These are phyloP conservation scores for Sterna hirundo DNA, from an alignment of 2,113 vertebrate genomes.

Conservation along the genomic window DNA sequence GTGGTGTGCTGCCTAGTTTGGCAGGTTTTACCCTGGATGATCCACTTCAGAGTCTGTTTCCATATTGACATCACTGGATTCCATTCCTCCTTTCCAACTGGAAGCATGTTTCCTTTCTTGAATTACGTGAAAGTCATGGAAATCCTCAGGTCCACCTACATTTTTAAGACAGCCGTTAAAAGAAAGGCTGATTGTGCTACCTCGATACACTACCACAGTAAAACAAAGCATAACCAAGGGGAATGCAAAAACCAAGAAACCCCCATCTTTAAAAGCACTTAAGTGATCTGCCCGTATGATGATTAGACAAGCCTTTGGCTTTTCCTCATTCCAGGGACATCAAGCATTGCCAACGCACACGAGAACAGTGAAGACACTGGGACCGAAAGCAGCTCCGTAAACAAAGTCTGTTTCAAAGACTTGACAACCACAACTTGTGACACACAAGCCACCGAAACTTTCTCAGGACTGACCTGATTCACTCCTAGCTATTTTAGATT, in stretches of 20 bases:
- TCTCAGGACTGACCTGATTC: not conserved
- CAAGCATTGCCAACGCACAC: accelerated
- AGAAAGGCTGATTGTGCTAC: not conserved
- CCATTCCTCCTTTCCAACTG: not conserved
- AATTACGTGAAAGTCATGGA: not conserved
- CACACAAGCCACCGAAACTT: not conserved
- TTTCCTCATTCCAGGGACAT: not conserved
- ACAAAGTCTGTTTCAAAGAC: not conserved
- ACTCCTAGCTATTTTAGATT: no score
- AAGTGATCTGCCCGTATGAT: not conserved
- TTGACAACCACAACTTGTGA: not conserved
- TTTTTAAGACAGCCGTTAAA: not conserved
- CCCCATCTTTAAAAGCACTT: not conserved
- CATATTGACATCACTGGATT: not conserved
- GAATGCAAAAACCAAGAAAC: not conserved
- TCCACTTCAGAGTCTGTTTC: not conserved
- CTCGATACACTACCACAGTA: not conserved
- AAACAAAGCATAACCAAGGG: not conserved
- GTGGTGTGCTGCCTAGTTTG: not conserved
- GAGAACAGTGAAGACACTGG: not conserved
- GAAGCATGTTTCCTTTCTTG: not conserved
- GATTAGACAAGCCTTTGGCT: not conserved
- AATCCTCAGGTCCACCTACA: not conserved
- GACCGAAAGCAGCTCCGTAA: not conserved
- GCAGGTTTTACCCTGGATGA: not conserved